Evolutionary conservation across 2,113 vertebrate genomes (phyloP).

Genomic region (Pyrgilauda ruficollis): DNA sequence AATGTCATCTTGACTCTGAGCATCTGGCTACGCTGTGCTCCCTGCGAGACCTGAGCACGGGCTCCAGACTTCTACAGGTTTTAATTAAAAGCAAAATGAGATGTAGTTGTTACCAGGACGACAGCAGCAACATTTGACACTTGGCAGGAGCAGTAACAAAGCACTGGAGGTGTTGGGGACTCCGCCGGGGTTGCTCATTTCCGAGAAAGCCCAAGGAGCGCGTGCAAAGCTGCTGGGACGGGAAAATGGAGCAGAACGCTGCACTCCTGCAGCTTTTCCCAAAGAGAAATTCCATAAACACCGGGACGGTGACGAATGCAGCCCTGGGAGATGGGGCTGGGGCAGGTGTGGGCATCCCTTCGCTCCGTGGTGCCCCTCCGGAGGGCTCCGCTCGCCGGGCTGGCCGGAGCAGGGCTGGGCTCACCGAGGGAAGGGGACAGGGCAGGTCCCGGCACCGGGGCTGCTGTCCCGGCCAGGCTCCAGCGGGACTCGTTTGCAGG

Average conservation of each 20-base stretch:
- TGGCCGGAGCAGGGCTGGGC: neutral
- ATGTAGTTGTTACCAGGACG: neutral
- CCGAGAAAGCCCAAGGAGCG: neutral
- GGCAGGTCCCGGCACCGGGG: neutral
- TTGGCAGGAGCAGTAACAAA: slow-evolving; percentile 17
- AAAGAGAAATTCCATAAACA: neutral
- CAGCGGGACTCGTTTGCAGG: neutral
- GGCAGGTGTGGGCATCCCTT: neutral
- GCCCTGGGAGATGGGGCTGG: neutral
- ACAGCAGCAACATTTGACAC: slow-evolving; percentile 4
- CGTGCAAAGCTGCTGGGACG: rapidly evolving
- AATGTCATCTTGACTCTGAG: neutral
- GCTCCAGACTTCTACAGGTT: neutral
- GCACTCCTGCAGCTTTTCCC: neutral
- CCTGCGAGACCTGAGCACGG: neutral
- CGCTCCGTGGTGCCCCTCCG: rapidly evolving
- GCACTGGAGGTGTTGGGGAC: slow-evolving; percentile 14
- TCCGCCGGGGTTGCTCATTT: neutral
- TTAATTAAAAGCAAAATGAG: slow-evolving; percentile 47
- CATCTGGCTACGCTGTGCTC: neutral
- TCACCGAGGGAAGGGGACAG: neutral
- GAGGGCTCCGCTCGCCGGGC: neutral
- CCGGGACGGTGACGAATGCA: neutral
- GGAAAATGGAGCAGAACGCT: neutral
- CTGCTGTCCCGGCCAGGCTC: neutral